phyloP scores from a whole-genome alignment of 2,797 vertebrate genomes.

The Philypnodon macrostomus region DNA sequence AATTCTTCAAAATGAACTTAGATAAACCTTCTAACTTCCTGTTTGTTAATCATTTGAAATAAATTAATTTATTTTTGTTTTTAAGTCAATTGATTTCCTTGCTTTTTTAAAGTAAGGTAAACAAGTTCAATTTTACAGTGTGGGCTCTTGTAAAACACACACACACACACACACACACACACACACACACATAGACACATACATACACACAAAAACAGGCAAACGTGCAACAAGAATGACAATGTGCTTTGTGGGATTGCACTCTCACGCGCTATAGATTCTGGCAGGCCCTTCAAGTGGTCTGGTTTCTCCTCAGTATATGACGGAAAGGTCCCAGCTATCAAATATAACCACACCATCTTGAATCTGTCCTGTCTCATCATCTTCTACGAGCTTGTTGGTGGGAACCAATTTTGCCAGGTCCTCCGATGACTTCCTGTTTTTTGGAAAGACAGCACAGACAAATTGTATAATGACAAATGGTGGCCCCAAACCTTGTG shows the following conservation, averaged over 20 bases:
- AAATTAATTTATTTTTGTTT: too few species aligned
- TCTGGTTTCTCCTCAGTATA: conserved; percentile 51
- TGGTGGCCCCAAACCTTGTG: conserved; percentile 57
- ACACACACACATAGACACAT: too few species aligned
- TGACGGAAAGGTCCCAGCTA: conserved; percentile 56
- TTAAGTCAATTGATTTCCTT: too few species aligned
- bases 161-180: too few species aligned
- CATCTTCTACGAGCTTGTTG: conserved; percentile 50
- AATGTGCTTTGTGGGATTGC: conserved; percentile 63
- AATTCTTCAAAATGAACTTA: too few species aligned
- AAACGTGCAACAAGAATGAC: conserved; percentile 62
- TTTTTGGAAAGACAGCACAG: conserved; percentile 59
- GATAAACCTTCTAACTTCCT: too few species aligned
- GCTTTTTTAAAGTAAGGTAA: too few species aligned
- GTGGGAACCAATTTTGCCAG: conserved; percentile 55
- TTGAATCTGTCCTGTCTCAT: conserved; percentile 73
- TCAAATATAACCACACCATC: conserved; percentile 73
- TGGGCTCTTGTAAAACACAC: too few species aligned
- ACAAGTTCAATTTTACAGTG: too few species aligned
- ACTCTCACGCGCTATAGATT: conserved; percentile 51
- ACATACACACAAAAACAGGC: too few species aligned
- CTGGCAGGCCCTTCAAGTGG: conserved; percentile 54
- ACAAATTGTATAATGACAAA: conserved; percentile 81
- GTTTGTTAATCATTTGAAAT: too few species aligned
- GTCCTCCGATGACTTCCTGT: conserved; percentile 70